Base-by-base conservation (phyloP, 2,888 invertebrate species). In the Oligia strigilis region DNA sequence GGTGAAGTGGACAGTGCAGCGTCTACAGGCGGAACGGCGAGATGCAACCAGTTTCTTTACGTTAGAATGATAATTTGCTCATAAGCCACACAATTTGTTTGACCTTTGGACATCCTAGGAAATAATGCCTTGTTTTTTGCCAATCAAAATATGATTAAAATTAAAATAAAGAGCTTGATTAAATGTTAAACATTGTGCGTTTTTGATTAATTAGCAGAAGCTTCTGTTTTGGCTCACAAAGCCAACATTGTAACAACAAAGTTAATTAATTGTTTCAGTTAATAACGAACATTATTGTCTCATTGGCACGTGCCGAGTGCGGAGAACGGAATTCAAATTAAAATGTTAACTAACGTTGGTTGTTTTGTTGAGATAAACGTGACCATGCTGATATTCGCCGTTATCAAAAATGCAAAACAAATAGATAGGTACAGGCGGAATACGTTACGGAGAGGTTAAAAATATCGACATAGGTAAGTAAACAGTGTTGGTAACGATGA, bases 211-310 rank as follows among this genome's bases (percentile, higher is more conserved):
- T 64, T 84, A 65, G 46, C 62, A 52, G 66, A 67, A 64, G 55
- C 65, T 67, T 49, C 62, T 67, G 46, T 87, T 87, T 80, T 58
- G 46, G 55, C 23, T 72, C 52, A 75, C 46, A 83, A 69, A 72
- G 60, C 46, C 19, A 87, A 49, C 62, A 70, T 58, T 60, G 55
- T 82, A 60, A 58, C 49, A 64, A 36, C 62, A 19, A 66, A 77
- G 85, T 77, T 6, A 76, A 69, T 74, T 4, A 70, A 87, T 80
- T 87, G 74, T 87, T 77, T 70, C 49, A 66, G 71, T 72, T 77
- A 60, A 84, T 83, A 83, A 77, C 67, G 49, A 77, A 72, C 69
- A 87, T 70, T 72, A 73, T 79, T 79, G 71, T 65, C 72, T 58
- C 76, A 65, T 13, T 4, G 69, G 74, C 85, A 70, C 75, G 77